Conservation (phyloP, 2,113 vertebrate genomes). For the Balaeniceps rex region DNA sequence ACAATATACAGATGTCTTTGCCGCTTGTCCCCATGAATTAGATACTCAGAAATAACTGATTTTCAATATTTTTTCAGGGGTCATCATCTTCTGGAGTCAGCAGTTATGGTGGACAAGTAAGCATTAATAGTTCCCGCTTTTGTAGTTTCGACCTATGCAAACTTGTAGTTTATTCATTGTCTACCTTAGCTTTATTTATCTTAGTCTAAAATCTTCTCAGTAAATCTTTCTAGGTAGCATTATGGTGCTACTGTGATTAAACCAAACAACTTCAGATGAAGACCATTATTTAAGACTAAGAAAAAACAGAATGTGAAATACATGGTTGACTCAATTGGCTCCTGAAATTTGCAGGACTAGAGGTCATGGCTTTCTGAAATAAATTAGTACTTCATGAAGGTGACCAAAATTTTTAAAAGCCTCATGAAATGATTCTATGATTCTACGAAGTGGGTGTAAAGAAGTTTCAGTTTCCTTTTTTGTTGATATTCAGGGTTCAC, state of each 20-base stretch:
- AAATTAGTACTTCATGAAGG: background rate
- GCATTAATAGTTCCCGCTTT: background rate
- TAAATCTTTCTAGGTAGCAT: background rate
- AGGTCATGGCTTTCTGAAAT: background rate
- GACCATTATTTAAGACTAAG: background rate
- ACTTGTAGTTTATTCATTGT: background rate
- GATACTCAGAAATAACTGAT: background rate
- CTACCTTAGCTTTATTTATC: background rate
- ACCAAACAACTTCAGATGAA: background rate
- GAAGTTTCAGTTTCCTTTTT: background rate
- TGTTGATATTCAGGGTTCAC: background rate
- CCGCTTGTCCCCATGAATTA: background rate
- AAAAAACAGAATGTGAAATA: background rate
- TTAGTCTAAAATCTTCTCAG: background rate
- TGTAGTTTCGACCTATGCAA: background rate
- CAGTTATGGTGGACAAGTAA: conserved; percentile 44
- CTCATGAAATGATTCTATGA: background rate
- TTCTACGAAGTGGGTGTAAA: background rate
- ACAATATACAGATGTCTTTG: background rate
- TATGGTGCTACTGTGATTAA: background rate
- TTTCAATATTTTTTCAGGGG: conserved; percentile 17
- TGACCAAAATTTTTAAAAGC: background rate
- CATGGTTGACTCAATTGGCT: background rate
- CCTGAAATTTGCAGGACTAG: background rate
- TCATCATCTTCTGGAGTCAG: conserved; percentile 36